Evolutionary conservation across 2,888 invertebrate species (phyloP).

Genomic region (Drosophila monieri): DNA sequence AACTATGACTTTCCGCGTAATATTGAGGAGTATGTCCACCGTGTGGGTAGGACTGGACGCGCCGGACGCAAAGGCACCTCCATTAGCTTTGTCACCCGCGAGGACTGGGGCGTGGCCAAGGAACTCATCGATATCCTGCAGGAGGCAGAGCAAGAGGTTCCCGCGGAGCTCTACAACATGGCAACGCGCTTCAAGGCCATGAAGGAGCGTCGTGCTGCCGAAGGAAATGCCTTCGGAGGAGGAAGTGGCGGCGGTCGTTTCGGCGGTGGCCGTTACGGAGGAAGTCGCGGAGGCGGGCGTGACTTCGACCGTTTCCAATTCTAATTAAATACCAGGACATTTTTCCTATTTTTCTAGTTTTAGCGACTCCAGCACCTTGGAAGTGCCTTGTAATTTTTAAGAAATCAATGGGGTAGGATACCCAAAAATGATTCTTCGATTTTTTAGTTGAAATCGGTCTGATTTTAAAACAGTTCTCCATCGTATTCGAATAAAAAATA

Average conservation of each 20-base stretch:
- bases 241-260: conserved; percentile 39
- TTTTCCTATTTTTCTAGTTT: conserved; percentile 9
- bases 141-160: conserved; percentile 94
- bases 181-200: conserved; percentile 89
- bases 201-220: conserved; percentile 87
- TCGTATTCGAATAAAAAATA: background rate
- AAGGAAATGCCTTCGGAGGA: conserved; percentile 64
- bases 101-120: conserved; percentile 92
- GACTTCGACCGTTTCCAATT: conserved; percentile 18
- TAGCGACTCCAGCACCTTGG: conserved; percentile 39
- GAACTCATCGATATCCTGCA: conserved; percentile 93
- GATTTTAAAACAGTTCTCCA: background rate
- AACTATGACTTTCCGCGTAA: conserved; percentile 97
- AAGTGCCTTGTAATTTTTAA: conserved; percentile 45
- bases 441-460: background rate
- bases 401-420: background rate
- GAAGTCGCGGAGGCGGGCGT: conserved; percentile 29
- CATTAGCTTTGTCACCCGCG: conserved; percentile 91
- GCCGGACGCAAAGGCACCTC: conserved; percentile 94
- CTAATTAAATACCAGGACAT: background rate
- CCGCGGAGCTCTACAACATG: conserved; percentile 90
- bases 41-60: conserved; percentile 97
- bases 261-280: conserved; percentile 18
- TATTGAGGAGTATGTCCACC: conserved; percentile 96
- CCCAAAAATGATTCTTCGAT: background rate